These are phyloP conservation scores for Sipha flava DNA, from an alignment of 1,140 invertebrate genomes.

Conservation along the genomic window DNA sequence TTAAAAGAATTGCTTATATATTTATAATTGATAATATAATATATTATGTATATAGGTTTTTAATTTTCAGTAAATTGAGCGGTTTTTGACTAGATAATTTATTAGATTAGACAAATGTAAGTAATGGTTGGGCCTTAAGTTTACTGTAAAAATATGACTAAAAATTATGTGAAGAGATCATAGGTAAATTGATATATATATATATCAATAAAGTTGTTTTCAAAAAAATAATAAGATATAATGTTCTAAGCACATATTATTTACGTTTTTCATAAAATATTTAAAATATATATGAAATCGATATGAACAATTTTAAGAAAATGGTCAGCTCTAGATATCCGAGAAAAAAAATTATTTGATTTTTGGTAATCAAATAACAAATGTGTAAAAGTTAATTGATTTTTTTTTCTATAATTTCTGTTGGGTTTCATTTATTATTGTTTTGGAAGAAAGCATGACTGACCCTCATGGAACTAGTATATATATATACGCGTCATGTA, in stretches of 20 bases:
- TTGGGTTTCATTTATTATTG: neutral
- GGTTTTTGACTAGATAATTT: neutral
- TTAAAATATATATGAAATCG: too few species aligned
- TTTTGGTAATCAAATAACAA: neutral
- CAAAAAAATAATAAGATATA: neutral
- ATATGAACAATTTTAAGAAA: too few species aligned
- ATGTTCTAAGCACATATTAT: too few species aligned
- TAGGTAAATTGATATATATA: neutral
- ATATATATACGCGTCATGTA: neutral
- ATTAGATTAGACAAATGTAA: neutral
- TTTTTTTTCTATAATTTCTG: neutral
- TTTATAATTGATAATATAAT: neutral
- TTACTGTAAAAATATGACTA: neutral
- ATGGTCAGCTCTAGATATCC: too few species aligned
- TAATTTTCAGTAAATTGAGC: constrained; percentile 5
- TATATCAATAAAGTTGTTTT: neutral
- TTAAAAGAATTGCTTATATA: neutral
- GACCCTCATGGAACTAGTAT: too few species aligned
- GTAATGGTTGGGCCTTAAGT: neutral
- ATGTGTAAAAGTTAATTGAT: neutral
- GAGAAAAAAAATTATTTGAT: too few species aligned
- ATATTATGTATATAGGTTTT: neutral
- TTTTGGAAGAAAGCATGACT: neutral
- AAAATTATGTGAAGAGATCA: neutral
- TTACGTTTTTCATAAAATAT: too few species aligned